Conservation (phyloP, 2,888 invertebrate species). For the Scrobipalpa atriplicella region DNA sequence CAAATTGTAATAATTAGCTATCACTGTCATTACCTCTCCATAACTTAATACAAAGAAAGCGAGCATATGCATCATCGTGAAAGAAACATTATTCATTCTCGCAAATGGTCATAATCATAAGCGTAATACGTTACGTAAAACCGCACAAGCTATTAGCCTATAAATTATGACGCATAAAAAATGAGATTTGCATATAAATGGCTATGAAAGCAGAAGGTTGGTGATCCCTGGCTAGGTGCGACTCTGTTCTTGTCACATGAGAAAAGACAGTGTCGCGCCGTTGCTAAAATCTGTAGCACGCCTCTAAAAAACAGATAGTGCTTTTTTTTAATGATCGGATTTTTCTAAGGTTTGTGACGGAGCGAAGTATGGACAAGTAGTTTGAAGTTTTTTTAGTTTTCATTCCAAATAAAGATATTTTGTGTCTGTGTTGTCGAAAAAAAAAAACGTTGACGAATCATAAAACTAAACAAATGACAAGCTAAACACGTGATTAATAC, state of each 20-base stretch:
- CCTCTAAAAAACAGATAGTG: constrained; percentile 37
- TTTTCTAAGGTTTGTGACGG: constrained; percentile 12
- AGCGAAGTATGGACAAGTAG: background rate
- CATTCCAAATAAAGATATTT: background rate
- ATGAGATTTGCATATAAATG: constrained; percentile 25
- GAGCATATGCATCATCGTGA: constrained; percentile 14
- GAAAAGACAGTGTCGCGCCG: constrained; percentile 60
- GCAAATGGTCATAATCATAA: constrained; percentile 19
- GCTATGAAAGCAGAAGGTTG: constrained; percentile 61
- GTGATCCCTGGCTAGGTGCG: constrained; percentile 52
- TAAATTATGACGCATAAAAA: constrained; percentile 24
- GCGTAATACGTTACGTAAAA: constrained; percentile 25
- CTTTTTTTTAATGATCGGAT: background rate
- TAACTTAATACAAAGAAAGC: constrained; percentile 21
- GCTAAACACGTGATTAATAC: background rate
- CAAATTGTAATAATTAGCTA: constrained; percentile 15
- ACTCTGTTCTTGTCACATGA: constrained; percentile 48
- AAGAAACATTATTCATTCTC: constrained; percentile 18
- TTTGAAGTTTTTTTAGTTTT: background rate
- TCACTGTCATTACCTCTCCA: constrained; percentile 16
- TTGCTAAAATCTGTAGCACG: constrained; percentile 64
- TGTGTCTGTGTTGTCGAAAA: background rate
- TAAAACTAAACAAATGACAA: background rate
- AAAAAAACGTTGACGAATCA: background rate
- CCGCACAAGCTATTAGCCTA: constrained; percentile 20